These are phyloP conservation scores for Anagyrus pseudococci DNA, from an alignment of 2,888 invertebrate species.

Conservation along the genomic window DNA sequence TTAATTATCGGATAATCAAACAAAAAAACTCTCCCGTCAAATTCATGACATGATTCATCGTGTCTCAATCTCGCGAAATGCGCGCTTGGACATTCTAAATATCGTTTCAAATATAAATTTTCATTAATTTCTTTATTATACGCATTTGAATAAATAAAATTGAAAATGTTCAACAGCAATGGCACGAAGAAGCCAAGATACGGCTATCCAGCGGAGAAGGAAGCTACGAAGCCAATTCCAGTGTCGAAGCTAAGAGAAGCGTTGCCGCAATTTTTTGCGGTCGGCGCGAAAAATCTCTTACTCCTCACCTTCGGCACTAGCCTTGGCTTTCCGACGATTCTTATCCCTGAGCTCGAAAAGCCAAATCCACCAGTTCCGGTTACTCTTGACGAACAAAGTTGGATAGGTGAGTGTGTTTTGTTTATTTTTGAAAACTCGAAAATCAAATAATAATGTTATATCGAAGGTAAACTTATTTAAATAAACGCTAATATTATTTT, in stretches of 20 bases:
- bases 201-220: constrained; percentile 42
- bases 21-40: no score
- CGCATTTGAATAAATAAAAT: neutral
- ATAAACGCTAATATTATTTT: no score
- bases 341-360: constrained; percentile 75
- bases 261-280: constrained; percentile 78
- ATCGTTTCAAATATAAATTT: no score
- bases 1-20: no score
- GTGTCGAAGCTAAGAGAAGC: constrained; percentile 61
- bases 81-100: no score
- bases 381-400: constrained; percentile 53
- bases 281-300: constrained; percentile 79
- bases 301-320: constrained; percentile 82
- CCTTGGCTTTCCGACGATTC: constrained; percentile 80
- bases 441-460: no score
- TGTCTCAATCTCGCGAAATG: no score
- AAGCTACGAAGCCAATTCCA: constrained; percentile 28
- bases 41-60: no score
- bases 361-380: constrained; percentile 52
- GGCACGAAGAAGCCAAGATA: constrained; percentile 23
- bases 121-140: no score
- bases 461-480: no score
- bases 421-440: no score
- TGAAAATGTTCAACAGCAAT: constrained; percentile 44
- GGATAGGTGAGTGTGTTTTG: constrained; percentile 60